Evolutionary conservation across 2,888 invertebrate species (phyloP), one percentile per base, ranked within the genome.

Genomic region (Osmoderma eremita): DNA sequence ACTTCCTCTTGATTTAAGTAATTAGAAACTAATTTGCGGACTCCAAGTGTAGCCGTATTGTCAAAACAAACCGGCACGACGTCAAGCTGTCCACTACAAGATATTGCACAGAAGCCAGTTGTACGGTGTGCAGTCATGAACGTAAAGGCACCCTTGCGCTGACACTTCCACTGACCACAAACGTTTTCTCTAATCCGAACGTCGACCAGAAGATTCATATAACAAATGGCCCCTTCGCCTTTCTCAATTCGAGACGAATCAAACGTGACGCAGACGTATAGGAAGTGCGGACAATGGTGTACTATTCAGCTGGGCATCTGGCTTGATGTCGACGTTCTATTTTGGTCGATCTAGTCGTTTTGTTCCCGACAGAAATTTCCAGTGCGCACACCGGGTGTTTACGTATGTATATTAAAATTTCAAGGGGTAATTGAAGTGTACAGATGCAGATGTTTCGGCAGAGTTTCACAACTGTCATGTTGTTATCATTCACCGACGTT

Each of bases 81-180:
- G 54, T 68, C 68, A 68, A 67, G 61, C 61, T 70, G 70, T 67
- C 70, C 54, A 67, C 64, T 68, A 65, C 66, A 67, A 63, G 62
- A 68, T 39, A 61, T 36, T 61, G 18, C 24, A 41, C 41, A 58
- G 20, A 41, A 39, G 50, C 24, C 10, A 10, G 30, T 13, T n/a
- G 24, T 20, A 38, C 22, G 17, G 38, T 61, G 58, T 61, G 45
- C 45, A 61, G 30, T 45, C 58, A 61, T 49, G 17, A 22, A 24
- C 51, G 39, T 42, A 53, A 48, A 48, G 56, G 58, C 49, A 17
- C 24, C 48, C 53, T 62, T 53, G 51, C 48, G 58, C 42, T 45
- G 68, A 68, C 65, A 48, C 61, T 61, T 68, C 58, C 65, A 53
- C 41, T 45, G 61, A 68, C 68, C 68, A 24, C 65, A 64, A 68